These are phyloP conservation scores for Chydorus sphaericus DNA, from an alignment of 2,888 invertebrate species.

Conservation along the genomic window DNA sequence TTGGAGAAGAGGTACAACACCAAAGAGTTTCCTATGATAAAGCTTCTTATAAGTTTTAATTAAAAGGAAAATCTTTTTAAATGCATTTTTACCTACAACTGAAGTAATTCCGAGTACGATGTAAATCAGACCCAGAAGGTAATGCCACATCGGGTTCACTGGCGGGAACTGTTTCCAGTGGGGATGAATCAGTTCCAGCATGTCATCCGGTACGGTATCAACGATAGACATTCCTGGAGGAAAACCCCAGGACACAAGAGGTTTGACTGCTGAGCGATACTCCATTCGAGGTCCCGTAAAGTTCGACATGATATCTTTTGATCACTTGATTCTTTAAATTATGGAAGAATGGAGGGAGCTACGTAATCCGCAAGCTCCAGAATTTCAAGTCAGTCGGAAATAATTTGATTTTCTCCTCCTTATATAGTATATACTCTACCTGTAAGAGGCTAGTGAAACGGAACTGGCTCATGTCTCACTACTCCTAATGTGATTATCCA, in stretches of 20 bases:
- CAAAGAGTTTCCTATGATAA: slow-evolving; percentile 46
- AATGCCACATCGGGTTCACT: slow-evolving; percentile 24
- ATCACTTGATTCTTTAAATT: no score
- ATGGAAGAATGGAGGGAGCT: no score
- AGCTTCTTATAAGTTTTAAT: no score
- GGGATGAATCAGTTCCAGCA: slow-evolving; percentile 18
- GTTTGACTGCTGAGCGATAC: not conserved
- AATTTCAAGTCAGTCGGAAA: no score
- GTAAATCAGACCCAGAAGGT: slow-evolving; percentile 16
- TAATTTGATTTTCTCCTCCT: no score
- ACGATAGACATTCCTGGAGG: slow-evolving; percentile 4
- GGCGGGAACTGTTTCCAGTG: slow-evolving; percentile 26
- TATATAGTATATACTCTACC: no score
- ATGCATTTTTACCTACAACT: not conserved
- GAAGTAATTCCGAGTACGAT: slow-evolving; percentile 7
- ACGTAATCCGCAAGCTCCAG: no score
- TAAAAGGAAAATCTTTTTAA: not conserved
- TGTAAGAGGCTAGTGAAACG: no score
- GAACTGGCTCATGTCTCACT: no score
- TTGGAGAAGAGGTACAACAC: slow-evolving; percentile 55
- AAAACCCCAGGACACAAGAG: slow-evolving; percentile 3
- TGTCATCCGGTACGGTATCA: slow-evolving; percentile 12
- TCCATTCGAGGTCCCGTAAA: no score
- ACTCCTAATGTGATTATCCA: no score
- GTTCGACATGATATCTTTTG: no score